These are phyloP conservation scores for Hipparchia semele DNA, from an alignment of 2,888 invertebrate genomes.

Conservation along the genomic window DNA sequence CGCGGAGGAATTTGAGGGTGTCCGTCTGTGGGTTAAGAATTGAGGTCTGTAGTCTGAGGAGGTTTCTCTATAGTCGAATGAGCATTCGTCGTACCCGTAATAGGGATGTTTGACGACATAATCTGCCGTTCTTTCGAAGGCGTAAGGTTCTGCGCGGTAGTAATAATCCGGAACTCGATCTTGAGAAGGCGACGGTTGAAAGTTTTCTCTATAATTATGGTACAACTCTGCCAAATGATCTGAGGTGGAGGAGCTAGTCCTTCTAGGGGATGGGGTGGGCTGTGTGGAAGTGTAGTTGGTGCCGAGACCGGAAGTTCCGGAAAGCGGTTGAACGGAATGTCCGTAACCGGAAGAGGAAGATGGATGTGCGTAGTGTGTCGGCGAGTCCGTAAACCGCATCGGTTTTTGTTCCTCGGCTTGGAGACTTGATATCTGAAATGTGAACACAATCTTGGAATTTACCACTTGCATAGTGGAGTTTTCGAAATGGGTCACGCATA, in stretches of 20 bases:
- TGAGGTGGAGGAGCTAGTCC: constrained; percentile 85
- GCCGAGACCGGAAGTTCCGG: constrained; percentile 78
- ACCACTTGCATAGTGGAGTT: background rate
- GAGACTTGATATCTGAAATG: constrained; percentile 69
- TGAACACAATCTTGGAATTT: background rate
- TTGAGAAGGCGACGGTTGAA: constrained; percentile 65
- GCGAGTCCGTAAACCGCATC: constrained; percentile 89
- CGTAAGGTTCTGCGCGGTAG: constrained; percentile 64
- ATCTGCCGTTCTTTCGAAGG: constrained; percentile 72
- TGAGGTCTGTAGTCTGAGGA: constrained; percentile 66
- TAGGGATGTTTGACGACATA: constrained; percentile 74
- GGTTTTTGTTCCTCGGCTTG: constrained; percentile 85
- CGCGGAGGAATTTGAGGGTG: constrained; percentile 89
- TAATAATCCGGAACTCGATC: constrained; percentile 64
- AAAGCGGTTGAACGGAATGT: constrained; percentile 77
- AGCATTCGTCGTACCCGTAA: constrained; percentile 71
- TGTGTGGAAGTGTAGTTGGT: constrained; percentile 79
- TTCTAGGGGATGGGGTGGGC: constrained; percentile 86
- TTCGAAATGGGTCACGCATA: background rate
- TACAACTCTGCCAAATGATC: constrained; percentile 86
- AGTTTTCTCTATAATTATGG: constrained; percentile 79
- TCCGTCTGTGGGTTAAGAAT: constrained; percentile 86
- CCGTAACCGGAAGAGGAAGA: constrained; percentile 79
- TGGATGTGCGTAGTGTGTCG: constrained; percentile 85
- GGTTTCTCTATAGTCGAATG: constrained; percentile 69